Percentiles rank a stretch among this genome's conserved stretches.
Evolutionary conservation across 2,888 invertebrate species (phyloP).

Genomic region (Lithosia quadra): DNA sequence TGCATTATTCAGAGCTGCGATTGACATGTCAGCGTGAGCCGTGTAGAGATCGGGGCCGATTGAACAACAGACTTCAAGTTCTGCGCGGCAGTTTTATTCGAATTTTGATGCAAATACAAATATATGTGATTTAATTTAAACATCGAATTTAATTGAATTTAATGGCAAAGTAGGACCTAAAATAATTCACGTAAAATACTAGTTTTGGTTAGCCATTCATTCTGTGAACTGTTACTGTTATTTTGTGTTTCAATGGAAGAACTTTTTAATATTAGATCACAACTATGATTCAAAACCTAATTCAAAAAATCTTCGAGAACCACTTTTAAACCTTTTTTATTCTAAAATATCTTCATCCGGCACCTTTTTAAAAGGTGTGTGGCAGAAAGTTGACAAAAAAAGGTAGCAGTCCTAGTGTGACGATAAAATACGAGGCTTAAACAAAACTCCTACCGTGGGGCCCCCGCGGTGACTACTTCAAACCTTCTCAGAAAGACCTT

Average conservation of each 20-base stretch:
- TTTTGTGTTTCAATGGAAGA: neutral
- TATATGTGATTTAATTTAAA: neutral
- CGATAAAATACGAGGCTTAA: conserved; percentile 60
- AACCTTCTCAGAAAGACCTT: conserved; percentile 68
- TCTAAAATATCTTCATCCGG: conserved; percentile 35
- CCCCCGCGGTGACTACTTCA: conserved; percentile 68
- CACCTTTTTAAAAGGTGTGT: conserved; percentile 28
- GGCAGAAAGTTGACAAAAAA: conserved; percentile 43
- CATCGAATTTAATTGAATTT: no score
- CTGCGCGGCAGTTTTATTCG: conserved; percentile 16
- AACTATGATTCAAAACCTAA: neutral
- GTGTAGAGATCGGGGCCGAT: conserved; percentile 52
- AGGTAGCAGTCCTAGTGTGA: conserved; percentile 56
- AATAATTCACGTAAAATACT: no score
- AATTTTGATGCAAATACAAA: conserved; percentile 7
- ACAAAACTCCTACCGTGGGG: conserved; percentile 56
- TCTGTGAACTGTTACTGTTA: neutral
- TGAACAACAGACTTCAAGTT: conserved; percentile 37
- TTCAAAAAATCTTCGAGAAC: neutral
- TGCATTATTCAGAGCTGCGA: conserved; percentile 58
- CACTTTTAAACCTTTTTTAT: conserved; percentile 12
- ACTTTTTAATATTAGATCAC: neutral
- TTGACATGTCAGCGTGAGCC: conserved; percentile 65
- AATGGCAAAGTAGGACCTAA: no score
- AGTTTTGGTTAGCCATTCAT: neutral